A percentile compares a stretch with the other conserved stretches of the same genome.
These are phyloP conservation scores for Diplodus sargus DNA, from an alignment of 2,797 vertebrate genomes.

Conservation along the genomic window DNA sequence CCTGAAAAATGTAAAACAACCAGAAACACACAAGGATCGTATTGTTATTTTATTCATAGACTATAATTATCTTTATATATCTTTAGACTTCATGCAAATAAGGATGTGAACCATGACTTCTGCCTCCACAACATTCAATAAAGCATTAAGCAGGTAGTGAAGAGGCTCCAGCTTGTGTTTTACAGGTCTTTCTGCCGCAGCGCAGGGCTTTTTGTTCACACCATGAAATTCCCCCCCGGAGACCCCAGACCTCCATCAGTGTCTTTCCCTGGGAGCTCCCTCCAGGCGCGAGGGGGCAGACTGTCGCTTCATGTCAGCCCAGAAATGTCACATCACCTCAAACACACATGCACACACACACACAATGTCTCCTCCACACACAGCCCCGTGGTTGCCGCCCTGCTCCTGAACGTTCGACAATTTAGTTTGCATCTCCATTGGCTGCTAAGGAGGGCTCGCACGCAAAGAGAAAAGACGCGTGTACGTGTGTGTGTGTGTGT, in stretches of 20 bases:
- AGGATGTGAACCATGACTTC: neutral
- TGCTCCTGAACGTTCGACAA: conserved; percentile 54
- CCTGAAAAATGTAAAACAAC: neutral
- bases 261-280: conserved; percentile 79
- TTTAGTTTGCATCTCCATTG: conserved; percentile 66
- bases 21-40: neutral
- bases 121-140: conserved; percentile 1
- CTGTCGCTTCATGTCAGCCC: conserved; percentile 80
- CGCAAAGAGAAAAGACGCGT: conserved; percentile 30
- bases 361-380: conserved; percentile 37
- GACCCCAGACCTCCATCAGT: conserved; percentile 79
- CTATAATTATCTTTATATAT: neutral
- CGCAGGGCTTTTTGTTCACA: conserved; percentile 71
- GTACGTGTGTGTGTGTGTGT: conserved; percentile 17
- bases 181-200: conserved; percentile 58
- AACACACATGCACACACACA: conserved; percentile 48
- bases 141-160: conserved; percentile 23
- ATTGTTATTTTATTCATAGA: neutral
- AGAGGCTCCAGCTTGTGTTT: conserved; percentile 57
- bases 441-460: conserved; percentile 44
- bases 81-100: neutral
- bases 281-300: conserved; percentile 80
- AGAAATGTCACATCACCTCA: conserved; percentile 81
- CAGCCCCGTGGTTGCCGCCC: conserved; percentile 41
- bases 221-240: conserved; percentile 65